Evolutionary conservation across 2,888 invertebrate genomes (phyloP), one percentile per base, ranked within the genome.

Genomic region (Orthosia incerta): DNA sequence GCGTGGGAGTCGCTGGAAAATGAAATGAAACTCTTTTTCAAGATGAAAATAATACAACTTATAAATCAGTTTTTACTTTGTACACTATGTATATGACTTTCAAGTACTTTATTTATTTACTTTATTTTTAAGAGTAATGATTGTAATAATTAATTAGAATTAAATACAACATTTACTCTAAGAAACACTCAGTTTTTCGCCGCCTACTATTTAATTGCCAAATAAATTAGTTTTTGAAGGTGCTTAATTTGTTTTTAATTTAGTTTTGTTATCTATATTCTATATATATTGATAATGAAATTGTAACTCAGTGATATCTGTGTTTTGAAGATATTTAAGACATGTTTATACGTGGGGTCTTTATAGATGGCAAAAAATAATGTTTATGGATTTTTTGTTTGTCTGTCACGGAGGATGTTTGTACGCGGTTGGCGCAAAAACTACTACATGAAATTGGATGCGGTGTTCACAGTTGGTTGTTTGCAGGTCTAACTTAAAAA

Each of bases 181-280:
- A 46, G 16, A 46, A 23, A 72, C 62, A 18, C 31, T 60, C 39
- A n/a, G 20, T 50, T 55, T 26, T 63, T 31, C n/a, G 11, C 39
- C 15, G 9, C 48, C 20, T 48, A 57, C 55, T 20, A 55, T 51
- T 62, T 61, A 39, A 71, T 46, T 50, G 15, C 1, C 16, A 18
- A 23, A 26, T 13, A 51, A 59, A 63, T 59, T 13, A 13, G 13
- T 79, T 79, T 57, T 63, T 31, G 59, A 16, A 63, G 26, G 15
- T 53, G 13, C 57, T 46, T 51, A 62, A 70, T 71, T 71, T 26
- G 23, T 46, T 62, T 67, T 53, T 57, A 46, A 75, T 45, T 55
- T 66, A 45, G 18, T 3, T 76, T 65, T 66, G 0, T 31, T 31
- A 31, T 31, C 31, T 31, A 31, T 31, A 5, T 31, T 31, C 7